Evolutionary conservation across 2,797 vertebrate species (phyloP).

Genomic region (Microchirus variegatus): DNA sequence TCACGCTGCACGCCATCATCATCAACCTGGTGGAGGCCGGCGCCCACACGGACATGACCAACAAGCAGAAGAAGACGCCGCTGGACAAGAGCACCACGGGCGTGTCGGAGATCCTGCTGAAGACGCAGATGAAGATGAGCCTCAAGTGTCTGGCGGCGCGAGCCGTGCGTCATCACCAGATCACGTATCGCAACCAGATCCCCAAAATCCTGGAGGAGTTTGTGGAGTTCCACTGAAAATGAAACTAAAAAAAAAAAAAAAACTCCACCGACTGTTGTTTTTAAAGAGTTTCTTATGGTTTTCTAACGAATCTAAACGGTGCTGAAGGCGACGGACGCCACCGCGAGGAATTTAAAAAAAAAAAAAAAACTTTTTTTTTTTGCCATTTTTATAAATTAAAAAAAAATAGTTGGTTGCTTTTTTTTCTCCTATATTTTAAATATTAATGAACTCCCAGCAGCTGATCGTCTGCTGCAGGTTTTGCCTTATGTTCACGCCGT

Average conservation of each 20-base stretch:
- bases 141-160: slow-evolving; percentile 98
- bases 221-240: slow-evolving; percentile 93
- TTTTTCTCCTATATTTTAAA: slow-evolving; percentile 11
- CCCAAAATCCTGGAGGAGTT: slow-evolving; percentile 97
- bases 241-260: too few relatives aligned
- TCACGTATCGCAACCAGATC: slow-evolving; percentile 96
- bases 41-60: slow-evolving; percentile 97
- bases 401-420: not conserved
- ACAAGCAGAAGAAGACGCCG: slow-evolving; percentile 97
- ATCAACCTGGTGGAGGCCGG: slow-evolving; percentile 96
- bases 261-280: slow-evolving; percentile 17
- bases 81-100: slow-evolving; percentile 97
- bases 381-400: slow-evolving; percentile 41
- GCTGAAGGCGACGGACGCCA: slow-evolving; percentile 14
- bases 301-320: slow-evolving; percentile 46
- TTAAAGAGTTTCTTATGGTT: slow-evolving; percentile 40
- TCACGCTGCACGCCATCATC: slow-evolving; percentile 97
- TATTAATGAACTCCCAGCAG: slow-evolving; percentile 25
- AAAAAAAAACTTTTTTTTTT: slow-evolving; percentile 9
- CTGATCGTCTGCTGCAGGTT: not conserved
- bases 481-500: not conserved
- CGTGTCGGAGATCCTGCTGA: slow-evolving; percentile 96
- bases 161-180: slow-evolving; percentile 91
- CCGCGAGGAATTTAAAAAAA: not conserved
- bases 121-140: slow-evolving; percentile 99